Percentiles rank a stretch among this genome's conserved stretches.
phyloP scores from a whole-genome alignment of 2,797 vertebrate species.

The Capromys pilorides region DNA sequence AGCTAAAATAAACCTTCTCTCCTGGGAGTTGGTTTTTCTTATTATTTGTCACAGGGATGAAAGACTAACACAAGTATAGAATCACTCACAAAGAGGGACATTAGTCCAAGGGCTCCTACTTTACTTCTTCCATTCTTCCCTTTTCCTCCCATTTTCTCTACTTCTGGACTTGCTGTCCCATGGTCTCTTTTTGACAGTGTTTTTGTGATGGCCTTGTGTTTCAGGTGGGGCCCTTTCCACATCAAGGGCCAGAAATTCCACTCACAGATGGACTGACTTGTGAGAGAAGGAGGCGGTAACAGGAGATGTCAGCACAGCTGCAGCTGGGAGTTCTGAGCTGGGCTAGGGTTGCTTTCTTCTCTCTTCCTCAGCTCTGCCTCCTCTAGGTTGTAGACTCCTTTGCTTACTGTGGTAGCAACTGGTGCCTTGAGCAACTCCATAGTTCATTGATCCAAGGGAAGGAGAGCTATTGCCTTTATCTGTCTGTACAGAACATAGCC shows the following conservation, averaged over 20 bases:
- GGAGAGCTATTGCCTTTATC: background rate
- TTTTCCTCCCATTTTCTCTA: background rate
- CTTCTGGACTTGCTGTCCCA: background rate
- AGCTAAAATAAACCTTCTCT: background rate
- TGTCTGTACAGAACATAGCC: background rate
- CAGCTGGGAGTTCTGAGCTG: background rate
- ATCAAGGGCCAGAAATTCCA: background rate
- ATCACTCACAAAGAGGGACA: background rate
- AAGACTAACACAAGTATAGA: background rate
- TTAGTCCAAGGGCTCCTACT: background rate
- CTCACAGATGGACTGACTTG: background rate
- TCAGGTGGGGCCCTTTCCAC: background rate
- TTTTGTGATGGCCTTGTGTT: background rate
- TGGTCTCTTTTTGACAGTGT: background rate
- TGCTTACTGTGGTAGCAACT: background rate
- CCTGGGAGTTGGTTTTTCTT: background rate
- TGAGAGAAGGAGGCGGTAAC: background rate
- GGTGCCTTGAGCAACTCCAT: accelerated
- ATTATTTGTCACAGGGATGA: background rate
- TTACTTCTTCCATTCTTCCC: background rate
- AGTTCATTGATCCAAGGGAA: background rate
- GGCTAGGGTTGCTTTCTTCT: background rate
- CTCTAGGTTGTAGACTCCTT: background rate
- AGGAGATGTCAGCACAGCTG: background rate
- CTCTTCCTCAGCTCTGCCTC: background rate